Percentiles rank a stretch among this genome's conserved stretches.
Conservation (phyloP, 2,113 vertebrate genomes). For the Bubo blakistoni region DNA sequence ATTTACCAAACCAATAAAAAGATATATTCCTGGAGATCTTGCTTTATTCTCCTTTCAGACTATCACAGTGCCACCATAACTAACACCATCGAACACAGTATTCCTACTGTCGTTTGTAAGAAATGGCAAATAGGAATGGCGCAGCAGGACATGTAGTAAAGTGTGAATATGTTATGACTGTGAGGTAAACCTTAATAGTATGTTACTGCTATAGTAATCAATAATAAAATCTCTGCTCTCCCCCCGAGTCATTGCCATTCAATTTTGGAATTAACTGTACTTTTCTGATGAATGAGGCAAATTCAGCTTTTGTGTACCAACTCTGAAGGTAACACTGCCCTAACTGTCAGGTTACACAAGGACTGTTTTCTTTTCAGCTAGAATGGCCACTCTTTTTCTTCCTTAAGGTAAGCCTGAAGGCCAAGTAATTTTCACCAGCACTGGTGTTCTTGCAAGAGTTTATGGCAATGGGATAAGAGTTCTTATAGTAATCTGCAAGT, state of each 20-base stretch:
- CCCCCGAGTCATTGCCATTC: background rate
- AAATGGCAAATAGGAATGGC: background rate
- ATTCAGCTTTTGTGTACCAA: background rate
- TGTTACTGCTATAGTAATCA: background rate
- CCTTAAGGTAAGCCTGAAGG: background rate
- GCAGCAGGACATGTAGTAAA: fast-evolving
- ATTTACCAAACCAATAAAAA: background rate
- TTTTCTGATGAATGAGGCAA: background rate
- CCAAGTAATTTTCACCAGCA: background rate
- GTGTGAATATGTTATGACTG: background rate
- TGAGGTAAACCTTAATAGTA: background rate
- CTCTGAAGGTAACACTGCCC: background rate
- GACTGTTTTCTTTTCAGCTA: background rate
- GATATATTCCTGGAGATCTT: background rate
- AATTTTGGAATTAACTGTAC: background rate
- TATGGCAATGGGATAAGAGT: background rate
- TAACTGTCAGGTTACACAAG: background rate
- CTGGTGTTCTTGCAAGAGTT: background rate
- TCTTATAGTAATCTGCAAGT: background rate
- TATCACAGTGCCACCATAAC: background rate
- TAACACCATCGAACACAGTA: fast-evolving
- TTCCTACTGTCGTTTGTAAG: background rate
- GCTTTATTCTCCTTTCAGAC: background rate
- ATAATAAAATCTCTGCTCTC: background rate
- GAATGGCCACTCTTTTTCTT: background rate